Base-by-base conservation (phyloP, 2,113 vertebrate genomes). In the Entomyzon cyanotis region DNA sequence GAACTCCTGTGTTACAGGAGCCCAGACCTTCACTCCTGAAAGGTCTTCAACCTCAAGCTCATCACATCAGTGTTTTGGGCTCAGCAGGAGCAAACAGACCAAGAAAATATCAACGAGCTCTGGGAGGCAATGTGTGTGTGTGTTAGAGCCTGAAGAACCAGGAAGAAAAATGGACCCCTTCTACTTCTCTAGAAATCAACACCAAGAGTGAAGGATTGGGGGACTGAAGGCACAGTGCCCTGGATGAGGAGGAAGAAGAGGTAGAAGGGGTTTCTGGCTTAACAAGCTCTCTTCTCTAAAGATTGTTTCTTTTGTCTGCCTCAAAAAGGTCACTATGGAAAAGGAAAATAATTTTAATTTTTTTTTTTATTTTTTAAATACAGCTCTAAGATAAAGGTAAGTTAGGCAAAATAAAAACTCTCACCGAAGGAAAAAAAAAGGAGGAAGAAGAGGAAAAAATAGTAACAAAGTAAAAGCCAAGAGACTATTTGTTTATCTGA, bases 161-260 rank as follows among this genome's bases (percentile, higher is more conserved):
- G 60, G 42, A 81, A 55, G 87, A 5, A 30, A 35, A 53, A 56
- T 2, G 1, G 30, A 86, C 18, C 16, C 5, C 0, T 46, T 24
- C 53, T 53, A 52, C 62, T 73, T 15, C 20, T 30, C 42, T 15
- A 80, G 59, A 77, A 77, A 76, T 4, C 50, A 83, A 5, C 3
- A 2, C 22, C 49, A 63, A 33, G 44, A 70, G 15, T 2, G 3
- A 81, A 73, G 44, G 21, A 53, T 50, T 39, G 31, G 71, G 21
- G 30, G 23, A 71, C 14, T 0, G 0, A 75, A 59, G 39, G 67
- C 1, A 3, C 3, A 2, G 18, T 55, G 19, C 15, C 21, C 20
- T 68, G 37, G 44, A 22, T 25, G n/a, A 93, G 20, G 19, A 92
- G 15, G 41, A 80, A 21, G 37, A 58, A 25, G 30, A 89, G 12